Evolutionary conservation across 2,888 invertebrate species (phyloP).

Genomic region (Drosophila borealis): DNA sequence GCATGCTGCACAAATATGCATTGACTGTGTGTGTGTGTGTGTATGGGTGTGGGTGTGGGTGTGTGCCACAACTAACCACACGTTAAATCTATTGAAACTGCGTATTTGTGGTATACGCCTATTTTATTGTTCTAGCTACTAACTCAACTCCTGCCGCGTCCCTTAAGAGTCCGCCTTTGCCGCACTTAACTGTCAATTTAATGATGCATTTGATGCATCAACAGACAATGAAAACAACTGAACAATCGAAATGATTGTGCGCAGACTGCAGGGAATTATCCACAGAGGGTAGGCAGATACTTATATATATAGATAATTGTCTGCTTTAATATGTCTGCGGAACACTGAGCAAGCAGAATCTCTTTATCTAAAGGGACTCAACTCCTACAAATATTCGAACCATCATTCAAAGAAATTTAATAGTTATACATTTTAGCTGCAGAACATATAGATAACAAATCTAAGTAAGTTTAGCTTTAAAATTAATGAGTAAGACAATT

Average conservation of each 20-base stretch:
- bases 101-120: constrained; percentile 52
- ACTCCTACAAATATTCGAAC: too few species aligned
- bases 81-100: constrained; percentile 36
- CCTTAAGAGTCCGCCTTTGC: too few species aligned
- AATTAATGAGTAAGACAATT: too few species aligned
- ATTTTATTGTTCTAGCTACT: constrained; percentile 39
- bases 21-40: constrained; percentile 13
- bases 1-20: constrained; percentile 32
- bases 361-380: neutral
- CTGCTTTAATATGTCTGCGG: neutral
- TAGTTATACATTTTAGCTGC: too few species aligned
- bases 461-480: too few species aligned
- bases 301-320: too few species aligned
- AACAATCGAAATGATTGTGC: constrained; percentile 20
- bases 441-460: too few species aligned
- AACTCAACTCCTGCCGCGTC: neutral
- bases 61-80: constrained; percentile 34
- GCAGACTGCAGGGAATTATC: too few species aligned
- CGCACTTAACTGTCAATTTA: constrained; percentile 38
- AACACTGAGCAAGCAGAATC: neutral
- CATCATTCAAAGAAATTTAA: too few species aligned
- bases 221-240: constrained; percentile 33
- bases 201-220: constrained; percentile 52
- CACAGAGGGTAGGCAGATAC: too few species aligned
- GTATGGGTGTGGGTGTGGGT: constrained; percentile 1